phyloP scores from a whole-genome alignment of 2,888 invertebrate genomes.

The Dioctria rufipes region DNA sequence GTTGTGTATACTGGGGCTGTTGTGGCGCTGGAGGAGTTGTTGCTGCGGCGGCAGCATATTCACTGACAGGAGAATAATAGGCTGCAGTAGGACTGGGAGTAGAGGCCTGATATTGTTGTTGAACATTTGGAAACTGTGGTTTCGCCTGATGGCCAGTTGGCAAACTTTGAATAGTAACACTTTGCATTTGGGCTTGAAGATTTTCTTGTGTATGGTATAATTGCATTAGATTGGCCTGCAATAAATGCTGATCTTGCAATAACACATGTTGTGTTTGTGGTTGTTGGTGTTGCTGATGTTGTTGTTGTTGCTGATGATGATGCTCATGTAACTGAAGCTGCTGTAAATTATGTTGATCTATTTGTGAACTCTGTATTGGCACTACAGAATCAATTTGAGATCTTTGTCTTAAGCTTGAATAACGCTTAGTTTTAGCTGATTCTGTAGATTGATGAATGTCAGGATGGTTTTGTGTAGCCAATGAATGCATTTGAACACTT shows the following conservation, averaged over 20 bases:
- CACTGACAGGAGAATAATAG: constrained; percentile 60
- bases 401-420: constrained; percentile 78
- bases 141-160: constrained; percentile 60
- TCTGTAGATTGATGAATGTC: constrained; percentile 61
- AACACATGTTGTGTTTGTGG: constrained; percentile 63
- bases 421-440: constrained; percentile 73
- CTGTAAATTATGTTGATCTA: constrained; percentile 60
- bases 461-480: constrained; percentile 66
- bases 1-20: constrained; percentile 49
- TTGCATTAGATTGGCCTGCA: constrained; percentile 64
- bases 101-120: constrained; percentile 61
- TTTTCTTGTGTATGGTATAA: constrained; percentile 65
- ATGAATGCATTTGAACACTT: constrained; percentile 70
- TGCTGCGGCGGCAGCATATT: constrained; percentile 63
- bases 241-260: constrained; percentile 65
- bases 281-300: constrained; percentile 63
- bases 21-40: constrained; percentile 61
- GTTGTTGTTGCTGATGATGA: constrained; percentile 63
- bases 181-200: constrained; percentile 66
- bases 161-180: constrained; percentile 61
- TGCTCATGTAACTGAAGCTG: constrained; percentile 64
- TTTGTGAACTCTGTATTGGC: constrained; percentile 60
- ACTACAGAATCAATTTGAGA: constrained; percentile 67
- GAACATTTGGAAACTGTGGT: constrained; percentile 51
- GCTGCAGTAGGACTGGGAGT: constrained; percentile 56